Conservation (phyloP, 2,113 vertebrate species). For the Rhabdornis inornatus region DNA sequence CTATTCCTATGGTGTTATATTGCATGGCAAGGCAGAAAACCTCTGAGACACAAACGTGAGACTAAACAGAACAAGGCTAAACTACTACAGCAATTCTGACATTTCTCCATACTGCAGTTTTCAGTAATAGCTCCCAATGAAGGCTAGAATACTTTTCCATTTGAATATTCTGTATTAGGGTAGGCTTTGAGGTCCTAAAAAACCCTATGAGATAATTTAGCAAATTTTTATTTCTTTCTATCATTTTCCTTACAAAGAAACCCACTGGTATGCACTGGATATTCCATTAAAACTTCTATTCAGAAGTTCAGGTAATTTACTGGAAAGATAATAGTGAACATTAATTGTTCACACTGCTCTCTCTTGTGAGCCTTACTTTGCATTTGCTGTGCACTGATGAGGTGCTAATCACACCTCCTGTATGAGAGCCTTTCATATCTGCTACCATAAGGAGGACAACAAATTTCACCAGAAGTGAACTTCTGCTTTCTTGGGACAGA, state of each 20-base stretch:
- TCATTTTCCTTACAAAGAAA: not conserved
- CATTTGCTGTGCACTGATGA: not conserved
- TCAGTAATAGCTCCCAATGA: not conserved
- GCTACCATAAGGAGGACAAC: not conserved
- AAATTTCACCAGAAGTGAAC: not conserved
- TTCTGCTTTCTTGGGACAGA: not conserved
- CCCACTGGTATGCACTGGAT: not conserved
- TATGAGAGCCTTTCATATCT: not conserved
- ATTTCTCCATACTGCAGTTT: not conserved
- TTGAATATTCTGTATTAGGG: not conserved
- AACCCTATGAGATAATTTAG: not conserved
- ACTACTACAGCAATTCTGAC: not conserved
- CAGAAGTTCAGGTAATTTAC: not conserved
- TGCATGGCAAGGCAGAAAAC: not conserved
- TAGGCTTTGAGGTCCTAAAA: not conserved
- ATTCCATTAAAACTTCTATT: not conserved
- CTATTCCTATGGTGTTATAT: not conserved
- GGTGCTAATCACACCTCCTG: not conserved
- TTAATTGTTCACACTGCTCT: not conserved
- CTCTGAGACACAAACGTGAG: not conserved
- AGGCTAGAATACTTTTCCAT: not conserved
- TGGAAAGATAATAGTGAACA: not conserved
- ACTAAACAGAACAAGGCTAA: not conserved
- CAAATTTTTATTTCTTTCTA: not conserved
- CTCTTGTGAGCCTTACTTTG: not conserved